A percentile compares a stretch with the other conserved stretches of the same genome.
These are phyloP conservation scores for Stenopsyche tienmushanensis DNA, from an alignment of 1,140 invertebrate genomes.

Conservation along the genomic window DNA sequence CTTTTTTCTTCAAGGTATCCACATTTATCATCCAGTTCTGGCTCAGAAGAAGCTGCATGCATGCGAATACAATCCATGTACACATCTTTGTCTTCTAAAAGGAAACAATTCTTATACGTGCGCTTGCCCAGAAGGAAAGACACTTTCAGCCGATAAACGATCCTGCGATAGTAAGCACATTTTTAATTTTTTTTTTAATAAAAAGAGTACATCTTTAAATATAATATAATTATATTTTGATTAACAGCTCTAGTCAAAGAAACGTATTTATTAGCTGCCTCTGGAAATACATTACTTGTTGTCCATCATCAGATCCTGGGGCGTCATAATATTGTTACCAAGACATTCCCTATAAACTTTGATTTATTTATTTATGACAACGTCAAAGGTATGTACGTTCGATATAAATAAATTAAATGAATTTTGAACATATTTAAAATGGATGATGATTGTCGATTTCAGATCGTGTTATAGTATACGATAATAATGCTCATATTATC, in stretches of 20 bases:
- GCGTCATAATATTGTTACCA: slow-evolving; percentile 46
- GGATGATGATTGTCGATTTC: slow-evolving; percentile 8
- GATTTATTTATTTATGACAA: slow-evolving; percentile 32
- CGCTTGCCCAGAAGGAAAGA: slow-evolving; percentile 75
- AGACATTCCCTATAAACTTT: slow-evolving; percentile 25
- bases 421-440: slow-evolving; percentile 5
- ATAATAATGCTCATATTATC: slow-evolving; percentile 1
- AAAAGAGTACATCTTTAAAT: slow-evolving; percentile 1
- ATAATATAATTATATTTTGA: no score
- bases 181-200: slow-evolving; percentile 7
- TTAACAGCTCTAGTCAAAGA: slow-evolving; percentile 42
- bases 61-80: slow-evolving; percentile 68
- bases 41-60: slow-evolving; percentile 63
- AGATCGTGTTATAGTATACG: slow-evolving; percentile 31
- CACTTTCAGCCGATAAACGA: slow-evolving; percentile 53
- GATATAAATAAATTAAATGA: neutral
- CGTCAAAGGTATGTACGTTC: neutral
- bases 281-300: slow-evolving; percentile 47
- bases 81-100: slow-evolving; percentile 78
- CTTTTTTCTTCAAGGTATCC: slow-evolving; percentile 53
- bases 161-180: slow-evolving; percentile 53
- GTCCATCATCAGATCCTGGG: slow-evolving; percentile 56
- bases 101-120: slow-evolving; percentile 65
- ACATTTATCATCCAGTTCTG: slow-evolving; percentile 68
- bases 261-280: slow-evolving; percentile 49